Evolutionary conservation across 2,888 invertebrate species (phyloP), one percentile per base, ranked within the genome.

Genomic region (Oligia latruncula): DNA sequence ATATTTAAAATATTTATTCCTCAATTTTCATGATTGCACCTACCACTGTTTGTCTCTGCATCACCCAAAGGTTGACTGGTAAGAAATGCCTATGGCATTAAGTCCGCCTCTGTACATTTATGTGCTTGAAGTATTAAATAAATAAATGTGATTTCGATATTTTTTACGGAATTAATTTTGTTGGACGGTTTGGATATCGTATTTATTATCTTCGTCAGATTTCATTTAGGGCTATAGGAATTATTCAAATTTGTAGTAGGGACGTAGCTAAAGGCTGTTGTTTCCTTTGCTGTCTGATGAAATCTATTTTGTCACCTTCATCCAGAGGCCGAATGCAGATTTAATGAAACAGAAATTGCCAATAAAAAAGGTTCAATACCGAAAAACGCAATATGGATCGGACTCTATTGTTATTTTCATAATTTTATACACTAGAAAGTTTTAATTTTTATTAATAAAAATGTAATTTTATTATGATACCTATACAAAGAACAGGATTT

Each of bases 111-210:
- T 29, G 29, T 29, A 29, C 29, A 29, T 29, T 29, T 29, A 29
- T 29, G 29, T 29, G 29, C 29, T 29, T 29, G 29, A 29, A 29
- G 29, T 29, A 29, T 29, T 29, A 29, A 29, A 29, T 29, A 1
- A 29, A 29, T 29, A 29, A 29, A 29, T 29, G 62, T 67, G 29
- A 60, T 55, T 75, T 70, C 49, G 68, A 77, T 76, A 15, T 70
- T 78, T 82, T 78, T 52, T 65, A 66, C 23, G 15, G 60, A 64
- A 60, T 68, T 58, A 4, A 60, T 74, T 58, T 15, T 58, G 2
- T 40, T 29, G 13, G 40, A 20, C n/a, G n/a, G 35, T n/a, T 46
- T 68, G 55, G 64, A 15, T 17, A 35, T 15, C 55, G 2, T 68
- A 9, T 66, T 9, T 9, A 46, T 46, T 46, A 46, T 60, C 43